A percentile compares a stretch with the other conserved stretches of the same genome.
Conservation (phyloP, 2,888 invertebrate genomes). For the Lacanobia wlatinum region DNA sequence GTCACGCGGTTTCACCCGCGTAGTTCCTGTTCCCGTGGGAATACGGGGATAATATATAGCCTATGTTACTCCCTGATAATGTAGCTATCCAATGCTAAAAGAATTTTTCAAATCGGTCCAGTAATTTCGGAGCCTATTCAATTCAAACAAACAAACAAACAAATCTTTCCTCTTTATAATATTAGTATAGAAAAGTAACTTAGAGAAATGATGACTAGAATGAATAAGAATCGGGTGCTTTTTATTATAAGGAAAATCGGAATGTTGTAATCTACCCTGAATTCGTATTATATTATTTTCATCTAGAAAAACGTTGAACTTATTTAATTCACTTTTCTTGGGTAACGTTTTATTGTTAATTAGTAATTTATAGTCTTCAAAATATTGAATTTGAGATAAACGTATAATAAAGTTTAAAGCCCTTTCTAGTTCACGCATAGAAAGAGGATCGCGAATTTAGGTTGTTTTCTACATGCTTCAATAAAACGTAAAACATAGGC, state of each 20-base stretch:
- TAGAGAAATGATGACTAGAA: background rate
- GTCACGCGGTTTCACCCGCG: too few relatives aligned
- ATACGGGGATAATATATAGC: too few relatives aligned
- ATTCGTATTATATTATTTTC: conserved; percentile 12
- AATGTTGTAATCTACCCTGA: conserved; percentile 11
- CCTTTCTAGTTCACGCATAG: conserved; percentile 7
- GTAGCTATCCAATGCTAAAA: too few relatives aligned
- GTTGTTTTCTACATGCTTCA: conserved; percentile 5
- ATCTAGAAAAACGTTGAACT: background rate
- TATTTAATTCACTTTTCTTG: too few relatives aligned
- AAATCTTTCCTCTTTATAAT: too few relatives aligned
- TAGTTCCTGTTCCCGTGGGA: too few relatives aligned
- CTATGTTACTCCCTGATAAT: too few relatives aligned
- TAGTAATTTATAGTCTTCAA: too few relatives aligned
- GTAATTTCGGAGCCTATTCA: too few relatives aligned
- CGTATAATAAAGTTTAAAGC: conserved; percentile 12
- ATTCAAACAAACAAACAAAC: too few relatives aligned
- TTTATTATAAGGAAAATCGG: conserved; percentile 11
- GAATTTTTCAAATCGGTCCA: too few relatives aligned
- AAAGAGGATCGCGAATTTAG: background rate
- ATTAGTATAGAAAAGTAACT: conserved; percentile 4
- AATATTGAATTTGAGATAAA: background rate
- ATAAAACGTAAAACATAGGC: conserved; percentile 13
- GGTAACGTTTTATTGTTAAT: too few relatives aligned
- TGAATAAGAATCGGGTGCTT: conserved; percentile 9